Percentiles rank a stretch among this genome's conserved stretches.
Evolutionary conservation across 2,888 invertebrate species (phyloP).

Genomic region (Cephus nigrinus): DNA sequence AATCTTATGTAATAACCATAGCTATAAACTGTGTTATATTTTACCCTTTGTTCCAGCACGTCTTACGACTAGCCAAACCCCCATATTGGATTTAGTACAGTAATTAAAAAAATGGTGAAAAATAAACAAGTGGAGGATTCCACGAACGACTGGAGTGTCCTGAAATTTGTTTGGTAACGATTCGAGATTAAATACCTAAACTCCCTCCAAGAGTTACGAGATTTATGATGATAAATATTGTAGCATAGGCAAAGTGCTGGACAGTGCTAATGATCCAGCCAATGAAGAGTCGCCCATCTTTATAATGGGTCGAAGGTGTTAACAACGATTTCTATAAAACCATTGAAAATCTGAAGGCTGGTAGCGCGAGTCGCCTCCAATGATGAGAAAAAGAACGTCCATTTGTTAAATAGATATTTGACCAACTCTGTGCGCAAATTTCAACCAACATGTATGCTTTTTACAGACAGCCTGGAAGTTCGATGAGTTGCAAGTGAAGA

Average conservation of each 20-base stretch:
- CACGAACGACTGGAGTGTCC: not conserved
- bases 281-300: not conserved
- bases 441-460: not conserved
- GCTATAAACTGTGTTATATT: not conserved
- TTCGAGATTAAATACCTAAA: not conserved
- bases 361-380: not conserved
- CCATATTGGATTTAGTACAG: not conserved
- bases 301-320: not conserved
- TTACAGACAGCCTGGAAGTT: not conserved
- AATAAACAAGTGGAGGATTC: not conserved
- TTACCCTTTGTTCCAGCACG: not conserved
- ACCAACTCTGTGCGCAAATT: not conserved
- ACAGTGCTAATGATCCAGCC: not conserved
- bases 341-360: not conserved
- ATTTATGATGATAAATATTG: not conserved
- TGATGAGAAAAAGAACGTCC: not conserved
- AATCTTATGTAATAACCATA: not conserved
- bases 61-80: not conserved
- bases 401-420: not conserved
- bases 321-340: not conserved
- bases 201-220: not conserved
- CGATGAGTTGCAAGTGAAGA: not conserved
- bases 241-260: not conserved
- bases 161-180: not conserved
- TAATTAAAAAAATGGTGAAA: not conserved